Base-by-base conservation (phyloP, 2,797 vertebrate species). In the Tapera naevia region DNA sequence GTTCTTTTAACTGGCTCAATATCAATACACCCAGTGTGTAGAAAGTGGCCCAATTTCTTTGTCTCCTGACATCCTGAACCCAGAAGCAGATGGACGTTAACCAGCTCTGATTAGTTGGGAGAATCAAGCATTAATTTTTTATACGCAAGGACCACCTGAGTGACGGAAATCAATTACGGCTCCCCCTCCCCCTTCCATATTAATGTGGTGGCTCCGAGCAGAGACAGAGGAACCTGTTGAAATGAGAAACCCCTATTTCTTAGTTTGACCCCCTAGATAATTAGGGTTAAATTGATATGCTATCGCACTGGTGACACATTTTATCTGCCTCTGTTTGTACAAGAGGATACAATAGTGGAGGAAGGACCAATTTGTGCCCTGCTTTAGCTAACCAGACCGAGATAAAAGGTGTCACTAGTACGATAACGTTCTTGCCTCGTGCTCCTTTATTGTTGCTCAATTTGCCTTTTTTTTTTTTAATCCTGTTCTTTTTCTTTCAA, bases 211-310 rank as follows among this genome's bases (percentile, higher is more conserved):
- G 79, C 96, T 97, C 91, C 3, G 79, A 97, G 95, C 96, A 67
- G 96, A 97, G 94, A 97, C 54, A 46, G 94, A 96, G 93, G 95
- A 96, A 98, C 98, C 98, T 98, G 98, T 98, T 98, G 98, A 98
- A 98, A 98, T 79, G 96, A 97, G 97, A 98, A 98, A 97, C 97
- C 97, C 97, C 97, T 97, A 97, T 98, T 98, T 98, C 97, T 97
- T 97, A 85, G 32, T 88, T 94, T 98, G 98, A 98, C 98, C 98
- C 98, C 94, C 97, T 95, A 93, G 97, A 98, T 98, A 98, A 98
- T 98, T 98, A 96, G 96, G 98, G 98, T 98, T 98, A 98, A 98
- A 98, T 97, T 98, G 98, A 98, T 98, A 97, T 39, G 91, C 97
- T 98, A 95, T 98, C 98, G 58, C 97, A 94, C 93, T 66, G 88